Percentiles rank a stretch among this genome's conserved stretches.
These are phyloP conservation scores for Papilio elwesi DNA, from an alignment of 2,888 invertebrate species.

Conservation along the genomic window DNA sequence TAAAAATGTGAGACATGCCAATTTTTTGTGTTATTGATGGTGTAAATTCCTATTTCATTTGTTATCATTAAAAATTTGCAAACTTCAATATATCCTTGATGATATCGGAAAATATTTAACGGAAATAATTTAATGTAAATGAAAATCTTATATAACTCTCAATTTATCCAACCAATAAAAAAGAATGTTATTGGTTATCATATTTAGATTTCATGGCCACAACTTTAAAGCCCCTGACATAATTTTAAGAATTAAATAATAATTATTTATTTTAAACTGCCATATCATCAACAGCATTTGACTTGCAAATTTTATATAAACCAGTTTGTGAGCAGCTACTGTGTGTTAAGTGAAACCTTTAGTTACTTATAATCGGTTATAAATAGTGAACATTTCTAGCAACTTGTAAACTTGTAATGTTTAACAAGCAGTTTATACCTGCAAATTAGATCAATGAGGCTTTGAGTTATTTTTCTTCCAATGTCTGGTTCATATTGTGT, in stretches of 20 bases:
- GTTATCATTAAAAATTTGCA: conserved; percentile 50
- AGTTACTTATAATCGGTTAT: conserved; percentile 57
- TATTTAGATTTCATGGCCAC: not conserved
- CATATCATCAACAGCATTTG: conserved; percentile 14
- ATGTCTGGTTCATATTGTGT: conserved; percentile 93
- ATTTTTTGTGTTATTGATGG: conserved; percentile 57
- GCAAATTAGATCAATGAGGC: conserved; percentile 95
- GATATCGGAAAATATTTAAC: conserved; percentile 11
- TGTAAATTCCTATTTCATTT: conserved; percentile 48
- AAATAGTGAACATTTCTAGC: conserved; percentile 76
- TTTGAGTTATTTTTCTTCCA: conserved; percentile 94
- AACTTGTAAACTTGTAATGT: conserved; percentile 58
- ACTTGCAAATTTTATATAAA: conserved; percentile 50
- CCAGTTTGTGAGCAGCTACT: conserved; percentile 44
- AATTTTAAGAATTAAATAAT: conserved; percentile 11
- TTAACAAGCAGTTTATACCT: conserved; percentile 86
- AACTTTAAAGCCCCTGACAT: not conserved
- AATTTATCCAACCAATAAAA: not conserved
- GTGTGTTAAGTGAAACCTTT: conserved; percentile 44
- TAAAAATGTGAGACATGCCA: conserved; percentile 75
- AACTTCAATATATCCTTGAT: conserved; percentile 19
- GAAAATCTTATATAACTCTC: not conserved
- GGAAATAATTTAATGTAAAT: not conserved
- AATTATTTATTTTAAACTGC: conserved; percentile 14
- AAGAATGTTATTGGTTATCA: not conserved